Evolutionary conservation across 2,797 vertebrate species (phyloP), one percentile per base, ranked within the genome.

Genomic region (Microctenopoma lineatum): DNA sequence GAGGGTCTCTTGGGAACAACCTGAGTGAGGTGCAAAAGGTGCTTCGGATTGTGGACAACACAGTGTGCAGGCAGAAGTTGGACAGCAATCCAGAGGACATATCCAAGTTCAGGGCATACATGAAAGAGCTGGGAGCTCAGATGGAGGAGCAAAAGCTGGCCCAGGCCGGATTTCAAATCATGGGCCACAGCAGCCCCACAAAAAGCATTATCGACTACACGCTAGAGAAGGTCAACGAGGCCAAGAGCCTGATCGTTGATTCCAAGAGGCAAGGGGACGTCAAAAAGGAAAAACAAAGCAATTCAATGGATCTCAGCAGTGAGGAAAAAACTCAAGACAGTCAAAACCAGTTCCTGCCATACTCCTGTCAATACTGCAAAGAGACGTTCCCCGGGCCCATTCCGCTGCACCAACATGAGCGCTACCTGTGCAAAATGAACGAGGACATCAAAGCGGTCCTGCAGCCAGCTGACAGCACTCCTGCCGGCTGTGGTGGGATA

Each of bases 351-450:
- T 90, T 95, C 72, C 93, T 96, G 76, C 93, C 94, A 5, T 98
- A 96, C 92, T 96, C 95, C 76, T 99, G 98, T 92, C 98, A 98
- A 89, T 98, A 94, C 93, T 99, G 98, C 93, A 96, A 96, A 88
- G 96, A 99, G 91, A 94, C 92, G 9, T 99, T 99, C 87, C 91
- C 95, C 26, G 98, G 98, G 80, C 96, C 97, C 73, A 98, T 99
- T 91, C 97, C 96, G 27, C 91, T 99, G 86, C 98, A 99, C 88
- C 98, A 98, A 86, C 98, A 98, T 12, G 97, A 99, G 91, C 96
- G 98, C 82, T 98, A 99, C 90, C 91, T 98, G 85, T 98, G 98
- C 90, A 97, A 97, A 82, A 98, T 98, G 97, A 99, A 99, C 0
- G 96, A 98, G 91, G 97, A 98, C 84, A 98, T 99, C 91, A 97